These are phyloP conservation scores for Serrognathus titanus DNA, from an alignment of 2,888 invertebrate genomes.

Conservation along the genomic window DNA sequence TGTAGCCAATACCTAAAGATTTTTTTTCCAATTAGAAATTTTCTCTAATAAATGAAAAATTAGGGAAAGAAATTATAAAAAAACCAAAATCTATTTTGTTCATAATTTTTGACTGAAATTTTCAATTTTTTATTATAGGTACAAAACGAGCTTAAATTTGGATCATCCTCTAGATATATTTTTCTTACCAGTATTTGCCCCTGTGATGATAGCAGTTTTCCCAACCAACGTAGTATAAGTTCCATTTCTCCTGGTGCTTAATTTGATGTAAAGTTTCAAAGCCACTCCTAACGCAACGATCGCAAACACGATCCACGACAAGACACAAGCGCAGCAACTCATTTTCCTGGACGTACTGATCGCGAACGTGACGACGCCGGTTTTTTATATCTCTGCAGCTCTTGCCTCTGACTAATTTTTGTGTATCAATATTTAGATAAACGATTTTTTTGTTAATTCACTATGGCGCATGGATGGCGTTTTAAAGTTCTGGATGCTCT, in stretches of 20 bases:
- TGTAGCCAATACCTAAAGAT: constrained; percentile 45
- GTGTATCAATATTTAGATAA: no score
- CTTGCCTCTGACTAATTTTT: no score
- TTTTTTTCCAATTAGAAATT: neutral
- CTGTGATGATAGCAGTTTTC: constrained; percentile 20
- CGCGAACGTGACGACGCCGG: neutral
- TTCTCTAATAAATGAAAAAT: no score
- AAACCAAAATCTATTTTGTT: no score
- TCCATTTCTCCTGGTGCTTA: constrained; percentile 4
- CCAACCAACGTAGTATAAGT: constrained; percentile 15
- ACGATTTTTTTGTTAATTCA: no score
- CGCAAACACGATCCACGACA: neutral
- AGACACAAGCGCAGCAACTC: neutral
- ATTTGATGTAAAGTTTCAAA: constrained; percentile 7
- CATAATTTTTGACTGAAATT: no score
- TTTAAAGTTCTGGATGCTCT: no score
- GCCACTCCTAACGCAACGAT: neutral
- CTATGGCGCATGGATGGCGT: no score
- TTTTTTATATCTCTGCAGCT: neutral
- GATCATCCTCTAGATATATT: neutral
- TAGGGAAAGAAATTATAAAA: no score
- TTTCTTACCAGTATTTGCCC: constrained; percentile 17
- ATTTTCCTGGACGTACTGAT: neutral
- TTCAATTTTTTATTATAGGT: no score
- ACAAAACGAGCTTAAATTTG: no score